These are phyloP conservation scores for Abramis brama DNA, from an alignment of 2,113 vertebrate genomes.

Conservation along the genomic window DNA sequence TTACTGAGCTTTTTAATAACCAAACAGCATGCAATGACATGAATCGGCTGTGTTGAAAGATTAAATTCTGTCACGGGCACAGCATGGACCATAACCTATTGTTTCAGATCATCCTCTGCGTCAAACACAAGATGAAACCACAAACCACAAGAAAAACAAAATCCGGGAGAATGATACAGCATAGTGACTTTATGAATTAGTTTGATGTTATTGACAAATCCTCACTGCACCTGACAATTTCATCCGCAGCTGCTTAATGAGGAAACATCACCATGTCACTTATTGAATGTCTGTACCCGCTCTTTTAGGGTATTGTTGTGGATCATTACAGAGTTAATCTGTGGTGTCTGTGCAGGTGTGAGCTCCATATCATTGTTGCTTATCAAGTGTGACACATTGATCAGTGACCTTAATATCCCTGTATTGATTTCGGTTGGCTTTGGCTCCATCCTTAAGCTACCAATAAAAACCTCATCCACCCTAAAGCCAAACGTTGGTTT, in stretches of 20 bases:
- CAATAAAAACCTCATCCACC: constrained; percentile 41
- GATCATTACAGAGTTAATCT: constrained; percentile 38
- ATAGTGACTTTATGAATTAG: constrained; percentile 24
- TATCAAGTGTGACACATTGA: constrained; percentile 40
- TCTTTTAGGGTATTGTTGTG: constrained; percentile 18
- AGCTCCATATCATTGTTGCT: constrained; percentile 10
- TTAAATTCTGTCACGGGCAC: constrained; percentile 12
- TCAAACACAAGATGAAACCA: constrained; percentile 3
- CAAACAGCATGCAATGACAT: constrained; percentile 12
- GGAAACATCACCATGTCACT: background rate
- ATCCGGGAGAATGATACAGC: background rate
- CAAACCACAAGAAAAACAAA: background rate
- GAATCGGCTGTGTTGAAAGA: constrained; percentile 4
- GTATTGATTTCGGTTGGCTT: constrained; percentile 39
- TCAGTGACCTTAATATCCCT: constrained; percentile 34
- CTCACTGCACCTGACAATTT: background rate
- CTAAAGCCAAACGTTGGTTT: constrained; percentile 23
- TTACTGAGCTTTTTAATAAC: constrained; percentile 4
- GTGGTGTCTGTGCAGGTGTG: constrained; percentile 10
- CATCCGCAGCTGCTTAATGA: constrained; percentile 3
- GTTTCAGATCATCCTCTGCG: background rate
- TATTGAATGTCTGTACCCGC: background rate
- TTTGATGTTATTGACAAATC: background rate
- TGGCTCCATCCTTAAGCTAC: constrained; percentile 33
- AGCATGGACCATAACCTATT: background rate